A percentile compares a stretch with the other conserved stretches of the same genome.
phyloP scores from a whole-genome alignment of 2,888 invertebrate genomes.

The Euphydryas editha region DNA sequence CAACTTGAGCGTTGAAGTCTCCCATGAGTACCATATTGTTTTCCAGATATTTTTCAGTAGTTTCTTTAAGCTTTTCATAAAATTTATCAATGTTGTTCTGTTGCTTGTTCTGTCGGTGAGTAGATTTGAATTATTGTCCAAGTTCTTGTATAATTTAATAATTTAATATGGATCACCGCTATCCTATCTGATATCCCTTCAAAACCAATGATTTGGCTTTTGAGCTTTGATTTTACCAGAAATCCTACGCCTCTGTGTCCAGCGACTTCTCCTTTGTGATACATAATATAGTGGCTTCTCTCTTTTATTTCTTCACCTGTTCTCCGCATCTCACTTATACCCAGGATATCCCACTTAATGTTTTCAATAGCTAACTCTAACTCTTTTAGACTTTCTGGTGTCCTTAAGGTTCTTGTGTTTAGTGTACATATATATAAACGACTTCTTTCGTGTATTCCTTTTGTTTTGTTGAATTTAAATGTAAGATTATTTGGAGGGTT shows the following conservation, averaged over 20 bases:
- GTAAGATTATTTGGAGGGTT: neutral
- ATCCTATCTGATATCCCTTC: neutral
- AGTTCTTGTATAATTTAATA: constrained; percentile 5
- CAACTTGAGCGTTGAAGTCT: too few relatives aligned
- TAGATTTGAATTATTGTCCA: too few relatives aligned
- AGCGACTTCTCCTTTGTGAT: neutral
- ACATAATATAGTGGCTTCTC: neutral
- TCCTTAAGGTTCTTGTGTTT: neutral
- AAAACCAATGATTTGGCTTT: neutral
- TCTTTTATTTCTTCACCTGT: constrained; percentile 32
- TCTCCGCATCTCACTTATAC: constrained; percentile 38
- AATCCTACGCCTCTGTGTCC: neutral
- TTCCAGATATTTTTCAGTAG: too few relatives aligned
- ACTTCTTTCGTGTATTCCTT: neutral
- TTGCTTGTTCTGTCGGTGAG: too few relatives aligned
- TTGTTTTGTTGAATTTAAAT: neutral
- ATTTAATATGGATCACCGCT: neutral
- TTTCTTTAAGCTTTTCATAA: too few relatives aligned
- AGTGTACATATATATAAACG: neutral
- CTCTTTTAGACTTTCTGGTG: neutral
- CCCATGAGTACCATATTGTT: too few relatives aligned
- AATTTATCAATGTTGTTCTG: too few relatives aligned
- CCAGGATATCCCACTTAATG: constrained; percentile 32
- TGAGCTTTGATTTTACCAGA: neutral
- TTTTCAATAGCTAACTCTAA: constrained; percentile 6